Evolutionary conservation across 2,888 invertebrate genomes (phyloP), one percentile per base, ranked within the genome.

Genomic region (Dasysyrphus tricinctus): DNA sequence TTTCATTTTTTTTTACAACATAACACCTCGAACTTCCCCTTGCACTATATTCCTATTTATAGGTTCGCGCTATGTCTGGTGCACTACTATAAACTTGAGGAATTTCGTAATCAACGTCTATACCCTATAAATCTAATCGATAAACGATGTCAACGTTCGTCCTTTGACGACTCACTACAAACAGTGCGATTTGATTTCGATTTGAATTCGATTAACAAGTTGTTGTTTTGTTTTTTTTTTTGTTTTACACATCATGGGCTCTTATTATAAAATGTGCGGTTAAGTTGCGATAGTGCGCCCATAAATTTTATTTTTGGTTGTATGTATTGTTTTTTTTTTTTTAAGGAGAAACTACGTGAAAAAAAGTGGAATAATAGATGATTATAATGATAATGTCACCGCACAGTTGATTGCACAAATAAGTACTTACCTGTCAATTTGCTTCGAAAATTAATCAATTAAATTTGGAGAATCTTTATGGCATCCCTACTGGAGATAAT

Each of bases 401-500:
- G 39, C 39, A 42, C 61, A 63, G 67, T 56, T 86, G 81, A 74
- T 78, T 63, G 39, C 34, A 19, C 19, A 16, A 12, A 37, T 19
- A 16, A 12, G 19, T 19, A 19, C 12, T 29, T 6, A 39, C 56
- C 12, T 12, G 39, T 24, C 14, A 42, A 37, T 37, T 69, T 44
- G 12, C 29, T 57, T 19, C 34, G 57, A 32, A 44, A 63, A 29
- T 42, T 54, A 80, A 51, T 51, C 67, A 81, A 24, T 12, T 51
- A 0, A 54, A 29, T 29, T 39, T 47, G 76, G 81, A 67, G 56
- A 83, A 88, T 69, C 88, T 83, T 89, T 89, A 92, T 92, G 92
- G 90, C 90, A 89, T 90, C 91, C 83, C 74, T 91, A 24, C 88
- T 91, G 81, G 90, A 91, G 79, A 88, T 91, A 90, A 92, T 91